A percentile compares a stretch with the other conserved stretches of the same genome.
Conservation (phyloP, 2,113 vertebrate genomes). For the Hippocampus barbouri region DNA sequence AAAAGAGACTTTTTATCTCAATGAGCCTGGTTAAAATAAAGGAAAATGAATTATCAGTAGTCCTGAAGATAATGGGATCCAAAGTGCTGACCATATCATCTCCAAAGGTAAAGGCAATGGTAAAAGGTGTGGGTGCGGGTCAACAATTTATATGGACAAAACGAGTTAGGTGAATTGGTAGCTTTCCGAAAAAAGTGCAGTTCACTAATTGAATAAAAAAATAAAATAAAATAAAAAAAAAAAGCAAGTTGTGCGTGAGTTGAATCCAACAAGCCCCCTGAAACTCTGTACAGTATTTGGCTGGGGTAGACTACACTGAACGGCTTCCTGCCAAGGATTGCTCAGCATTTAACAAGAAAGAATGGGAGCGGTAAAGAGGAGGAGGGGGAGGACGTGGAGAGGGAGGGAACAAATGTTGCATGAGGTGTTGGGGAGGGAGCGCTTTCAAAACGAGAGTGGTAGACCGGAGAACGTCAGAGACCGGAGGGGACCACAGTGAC, state of each 20-base stretch:
- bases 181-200: background rate
- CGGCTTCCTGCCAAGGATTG: slow-evolving; percentile 61
- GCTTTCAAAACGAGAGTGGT: slow-evolving; percentile 55
- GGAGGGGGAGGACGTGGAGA: slow-evolving; percentile 40
- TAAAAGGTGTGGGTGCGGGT: background rate
- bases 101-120: background rate
- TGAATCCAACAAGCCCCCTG: slow-evolving; percentile 31
- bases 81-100: background rate
- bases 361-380: slow-evolving; percentile 14
- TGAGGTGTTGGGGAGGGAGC: slow-evolving; percentile 42
- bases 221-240: too few relatives aligned
- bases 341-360: slow-evolving; percentile 63
- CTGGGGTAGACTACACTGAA: slow-evolving; percentile 35
- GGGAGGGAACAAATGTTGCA: slow-evolving; percentile 53
- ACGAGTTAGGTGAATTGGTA: background rate
- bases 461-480: slow-evolving; percentile 42
- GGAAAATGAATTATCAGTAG: background rate
- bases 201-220: background rate
- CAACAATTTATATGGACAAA: background rate
- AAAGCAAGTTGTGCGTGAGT: slow-evolving; percentile 42
- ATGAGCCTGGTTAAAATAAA: too few relatives aligned
- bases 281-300: background rate
- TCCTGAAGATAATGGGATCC: background rate
- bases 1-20: too few relatives aligned
- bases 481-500: slow-evolving; percentile 16